These are phyloP conservation scores for Siniperca chuatsi DNA, from an alignment of 2,113 vertebrate genomes.

Conservation along the genomic window DNA sequence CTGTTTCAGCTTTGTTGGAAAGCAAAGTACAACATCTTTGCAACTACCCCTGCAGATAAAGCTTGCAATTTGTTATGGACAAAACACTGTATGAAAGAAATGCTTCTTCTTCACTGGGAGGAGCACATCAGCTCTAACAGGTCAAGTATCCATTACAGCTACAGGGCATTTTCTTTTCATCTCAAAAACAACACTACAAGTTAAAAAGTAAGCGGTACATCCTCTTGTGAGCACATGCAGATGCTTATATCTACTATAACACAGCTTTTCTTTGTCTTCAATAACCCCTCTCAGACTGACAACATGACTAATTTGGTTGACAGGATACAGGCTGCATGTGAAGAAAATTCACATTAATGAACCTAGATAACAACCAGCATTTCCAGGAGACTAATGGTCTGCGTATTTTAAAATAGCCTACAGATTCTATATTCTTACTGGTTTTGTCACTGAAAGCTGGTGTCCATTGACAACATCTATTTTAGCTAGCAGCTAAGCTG, in stretches of 20 bases:
- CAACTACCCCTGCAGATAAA: constrained; percentile 37
- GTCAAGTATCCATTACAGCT: constrained; percentile 50
- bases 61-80: constrained; percentile 46
- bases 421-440: constrained; percentile 45
- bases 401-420: constrained; percentile 62
- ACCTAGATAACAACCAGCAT: constrained; percentile 53
- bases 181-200: constrained; percentile 33
- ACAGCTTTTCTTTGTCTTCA: not conserved
- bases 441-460: constrained; percentile 55
- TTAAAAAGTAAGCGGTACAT: constrained; percentile 27
- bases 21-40: constrained; percentile 13
- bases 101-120: constrained; percentile 18
- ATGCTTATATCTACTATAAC: not conserved
- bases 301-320: constrained; percentile 49
- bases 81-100: constrained; percentile 31
- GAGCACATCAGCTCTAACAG: constrained; percentile 34
- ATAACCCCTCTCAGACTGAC: constrained; percentile 15
- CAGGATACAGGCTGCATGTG: constrained; percentile 42
- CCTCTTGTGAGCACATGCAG: not conserved
- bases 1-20: not conserved
- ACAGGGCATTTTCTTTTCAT: constrained; percentile 46
- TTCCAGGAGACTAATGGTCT: constrained; percentile 23
- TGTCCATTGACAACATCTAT: constrained; percentile 58
- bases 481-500: constrained; percentile 61
- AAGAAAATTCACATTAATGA: constrained; percentile 62